Evolutionary conservation across 2,888 invertebrate genomes (phyloP).

Genomic region (Diarsia mendica): DNA sequence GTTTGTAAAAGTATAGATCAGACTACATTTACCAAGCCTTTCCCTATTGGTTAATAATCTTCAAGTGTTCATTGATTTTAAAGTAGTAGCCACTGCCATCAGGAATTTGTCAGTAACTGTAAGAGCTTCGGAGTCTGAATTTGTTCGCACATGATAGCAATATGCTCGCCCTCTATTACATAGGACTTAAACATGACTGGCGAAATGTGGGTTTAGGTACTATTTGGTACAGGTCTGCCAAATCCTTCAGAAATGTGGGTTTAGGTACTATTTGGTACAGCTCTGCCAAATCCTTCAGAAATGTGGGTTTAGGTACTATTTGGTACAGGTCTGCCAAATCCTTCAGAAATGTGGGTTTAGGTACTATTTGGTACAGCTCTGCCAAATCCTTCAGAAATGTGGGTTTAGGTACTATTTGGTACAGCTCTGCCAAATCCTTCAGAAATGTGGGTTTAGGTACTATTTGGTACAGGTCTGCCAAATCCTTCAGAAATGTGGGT

Average conservation of each 20-base stretch:
- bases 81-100: too few species aligned
- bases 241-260: neutral
- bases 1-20: neutral
- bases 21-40: neutral
- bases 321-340: neutral
- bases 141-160: neutral
- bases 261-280: neutral
- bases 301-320: too few species aligned
- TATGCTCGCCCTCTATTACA: neutral
- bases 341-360: too few species aligned
- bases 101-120: neutral
- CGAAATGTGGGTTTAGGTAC: too few species aligned
- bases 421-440: neutral
- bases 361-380: neutral
- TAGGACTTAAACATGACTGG: neutral
- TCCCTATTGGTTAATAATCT: neutral
- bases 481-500: neutral
- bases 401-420: too few species aligned
- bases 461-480: neutral
- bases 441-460: too few species aligned
- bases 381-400: neutral
- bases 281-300: neutral
- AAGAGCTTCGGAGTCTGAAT: neutral
- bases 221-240: neutral
- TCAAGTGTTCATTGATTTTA: too few species aligned